Evolutionary conservation across 2,113 vertebrate genomes (phyloP).

Genomic region (Todiramphus chloris): DNA sequence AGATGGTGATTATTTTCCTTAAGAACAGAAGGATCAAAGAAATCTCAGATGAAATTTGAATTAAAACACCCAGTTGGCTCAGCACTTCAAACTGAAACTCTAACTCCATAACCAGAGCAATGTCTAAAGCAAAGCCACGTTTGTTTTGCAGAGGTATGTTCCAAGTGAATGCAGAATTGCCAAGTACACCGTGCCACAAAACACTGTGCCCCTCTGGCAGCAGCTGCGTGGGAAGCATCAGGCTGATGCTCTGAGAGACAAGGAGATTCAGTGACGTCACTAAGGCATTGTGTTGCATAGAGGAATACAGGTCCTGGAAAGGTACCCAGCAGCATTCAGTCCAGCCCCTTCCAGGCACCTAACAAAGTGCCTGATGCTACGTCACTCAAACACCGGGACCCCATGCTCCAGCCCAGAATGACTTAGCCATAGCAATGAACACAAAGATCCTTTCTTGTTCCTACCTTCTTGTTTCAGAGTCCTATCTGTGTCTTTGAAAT

Average conservation of each 20-base stretch:
- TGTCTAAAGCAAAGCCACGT: neutral
- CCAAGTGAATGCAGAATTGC: neutral
- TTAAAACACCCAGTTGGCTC: constrained; percentile 12
- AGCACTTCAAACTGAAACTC: neutral
- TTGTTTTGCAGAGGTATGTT: neutral
- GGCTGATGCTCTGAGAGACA: neutral
- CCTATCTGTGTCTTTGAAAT: neutral
- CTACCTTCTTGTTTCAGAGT: neutral
- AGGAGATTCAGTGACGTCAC: neutral
- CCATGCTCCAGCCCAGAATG: rapidly evolving
- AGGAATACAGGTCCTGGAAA: neutral
- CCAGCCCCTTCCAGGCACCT: neutral
- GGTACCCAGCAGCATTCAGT: neutral
- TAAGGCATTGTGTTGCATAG: rapidly evolving
- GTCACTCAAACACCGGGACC: rapidly evolving
- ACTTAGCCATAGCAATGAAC: neutral
- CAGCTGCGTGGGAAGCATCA: neutral
- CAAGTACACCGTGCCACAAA: neutral
- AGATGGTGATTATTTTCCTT: neutral
- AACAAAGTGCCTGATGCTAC: rapidly evolving
- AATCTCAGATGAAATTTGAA: constrained; percentile 36
- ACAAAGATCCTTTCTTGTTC: neutral
- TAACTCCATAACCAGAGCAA: rapidly evolving
- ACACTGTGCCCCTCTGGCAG: rapidly evolving
- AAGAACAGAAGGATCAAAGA: constrained; percentile 38